A percentile compares a stretch with the other conserved stretches of the same genome.
Evolutionary conservation across 2,113 vertebrate genomes (phyloP).

Genomic region (Benitochromis conjunctus): DNA sequence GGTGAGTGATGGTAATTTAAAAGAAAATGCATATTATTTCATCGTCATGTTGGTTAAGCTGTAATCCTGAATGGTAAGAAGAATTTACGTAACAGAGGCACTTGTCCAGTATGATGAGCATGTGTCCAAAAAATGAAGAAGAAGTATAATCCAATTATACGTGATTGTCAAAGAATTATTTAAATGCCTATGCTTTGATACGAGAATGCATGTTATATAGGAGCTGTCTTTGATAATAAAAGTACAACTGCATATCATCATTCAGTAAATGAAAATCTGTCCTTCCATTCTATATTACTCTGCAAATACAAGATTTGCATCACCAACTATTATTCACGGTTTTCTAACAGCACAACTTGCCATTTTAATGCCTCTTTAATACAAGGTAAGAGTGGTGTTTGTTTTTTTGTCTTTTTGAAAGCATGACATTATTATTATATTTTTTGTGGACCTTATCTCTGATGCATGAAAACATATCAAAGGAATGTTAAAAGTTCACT

Average conservation of each 20-base stretch:
- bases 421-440: neutral
- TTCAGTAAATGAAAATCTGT: neutral
- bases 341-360: constrained; percentile 12
- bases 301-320: neutral
- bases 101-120: constrained; percentile 54
- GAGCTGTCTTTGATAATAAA: neutral
- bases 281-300: neutral
- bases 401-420: neutral
- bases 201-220: neutral
- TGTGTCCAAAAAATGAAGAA: constrained; percentile 21
- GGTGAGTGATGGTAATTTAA: constrained; percentile 18
- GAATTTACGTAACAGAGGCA: constrained; percentile 61
- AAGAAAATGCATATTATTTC: constrained; percentile 4
- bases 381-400: constrained; percentile 10
- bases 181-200: neutral
- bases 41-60: neutral
- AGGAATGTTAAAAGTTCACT: constrained; percentile 59
- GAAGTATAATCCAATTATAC: constrained; percentile 17
- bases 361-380: constrained; percentile 21
- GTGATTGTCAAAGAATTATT: constrained; percentile 47
- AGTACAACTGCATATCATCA: neutral
- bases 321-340: neutral
- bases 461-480: constrained; percentile 50
- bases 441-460: constrained; percentile 22
- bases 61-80: constrained; percentile 20